Base-by-base conservation (phyloP, 2,888 invertebrate species). In the Eupithecia subfuscata region DNA sequence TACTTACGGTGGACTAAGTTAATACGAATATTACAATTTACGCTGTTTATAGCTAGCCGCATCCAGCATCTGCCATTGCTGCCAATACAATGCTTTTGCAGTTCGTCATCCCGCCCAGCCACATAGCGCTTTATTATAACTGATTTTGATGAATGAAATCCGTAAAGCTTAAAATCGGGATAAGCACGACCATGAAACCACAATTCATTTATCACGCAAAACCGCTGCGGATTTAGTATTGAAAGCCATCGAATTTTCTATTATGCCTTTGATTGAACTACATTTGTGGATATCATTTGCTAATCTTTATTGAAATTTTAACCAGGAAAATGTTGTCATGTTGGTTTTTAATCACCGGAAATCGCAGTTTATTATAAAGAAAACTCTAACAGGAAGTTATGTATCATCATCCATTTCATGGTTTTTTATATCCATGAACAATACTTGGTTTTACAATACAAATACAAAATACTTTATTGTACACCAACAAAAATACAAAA, bases 211-310 rank as follows among this genome's bases (percentile, higher is more conserved):
- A 37, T 34, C 52, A 52, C 34, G 52, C 30, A 52, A 30, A 52
- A 69, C 69, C 52, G 12, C 34, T 37, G n/a, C 6, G 56, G 48
- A 69, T 30, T 52, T 52, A 16, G 48, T n/a, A 65, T 40, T 65
- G 65, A 65, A 65, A 65, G 65, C 65, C 37, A 65, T 65, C 5
- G 37, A 52, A 65, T 65, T 16, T 65, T 37, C 65, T n/a, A 34
- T 22, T 56, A 22, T 56, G 14, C 25, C 25, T 60, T 60, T 60
- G 22, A 60, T 60, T 25, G 25, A 60, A 12, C 22, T 60, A 60
- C 12, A 60, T 25, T 60, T 60, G 22, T 4, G 56, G 22, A 9
- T 25, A 25, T 25, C 12, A 60, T 60, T 6, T 56, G n/a, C 18
- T 18, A 45, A 45, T 45, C 16, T 18, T 48, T 48, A 48, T 18